Base-by-base conservation (phyloP, 2,888 invertebrate species). In the Cheilosia grossa region DNA sequence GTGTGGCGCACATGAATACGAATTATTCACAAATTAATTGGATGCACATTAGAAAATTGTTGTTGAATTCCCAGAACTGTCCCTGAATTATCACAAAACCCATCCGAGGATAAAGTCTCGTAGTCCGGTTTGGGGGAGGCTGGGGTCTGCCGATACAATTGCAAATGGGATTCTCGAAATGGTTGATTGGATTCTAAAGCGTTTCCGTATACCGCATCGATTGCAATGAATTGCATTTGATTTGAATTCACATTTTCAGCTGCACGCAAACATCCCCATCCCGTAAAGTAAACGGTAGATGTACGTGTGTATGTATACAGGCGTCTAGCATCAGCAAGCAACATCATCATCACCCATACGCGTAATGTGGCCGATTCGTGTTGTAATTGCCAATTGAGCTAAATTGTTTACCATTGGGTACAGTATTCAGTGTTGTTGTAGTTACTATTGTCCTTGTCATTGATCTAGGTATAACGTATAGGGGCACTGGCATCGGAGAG, bases 351-450 rank as follows among this genome's bases (percentile, higher is more conserved):
- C 56, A 42, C 54, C 47, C 47, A 40, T 27, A 53, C 53, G 33
- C 58, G 53, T 78, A 54, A 58, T 75, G 40, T 58, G 42, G 42
- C 49, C 64, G 42, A 30, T 58, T 66, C 54, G 42, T 59, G 54
- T 47, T 67, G 59, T 82, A 82, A 82, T 82, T 82, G 79, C 66
- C 72, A 67, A 82, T 82, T 67, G 61, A 73, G 72, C 78, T 82
- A 61, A 82, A 82, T 82, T 82, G 82, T 67, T 78, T 73, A 63
- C 82, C 54, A 61, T 54, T 72, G 42, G 66, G 37, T 64, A 37
- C 13, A 13, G 37, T 37, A 13, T 13, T 13, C 37, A 37, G 37
- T 10, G 33, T 4, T 37, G 82, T 47, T 66, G 56, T 37, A 49
- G 58, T 70, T 59, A 37, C 73, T 79, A 59, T 80, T 66, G 58